These are phyloP conservation scores for Podabrus alpinus DNA, from an alignment of 2,888 invertebrate genomes.

Conservation along the genomic window DNA sequence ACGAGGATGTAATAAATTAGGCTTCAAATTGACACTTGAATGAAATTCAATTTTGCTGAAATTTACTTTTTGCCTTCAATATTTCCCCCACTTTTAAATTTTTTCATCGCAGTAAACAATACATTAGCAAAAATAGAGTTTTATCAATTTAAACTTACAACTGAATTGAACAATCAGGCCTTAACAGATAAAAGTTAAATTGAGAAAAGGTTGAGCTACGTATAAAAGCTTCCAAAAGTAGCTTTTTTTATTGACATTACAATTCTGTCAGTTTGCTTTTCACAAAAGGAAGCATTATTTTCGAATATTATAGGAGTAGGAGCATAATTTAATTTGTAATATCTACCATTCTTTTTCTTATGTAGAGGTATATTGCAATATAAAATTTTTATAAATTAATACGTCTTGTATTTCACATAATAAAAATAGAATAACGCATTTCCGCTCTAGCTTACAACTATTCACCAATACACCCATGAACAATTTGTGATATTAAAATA, in stretches of 20 bases:
- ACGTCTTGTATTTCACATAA: too few species aligned
- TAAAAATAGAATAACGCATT: too few species aligned
- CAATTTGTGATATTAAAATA: too few species aligned
- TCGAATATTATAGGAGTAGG: background rate
- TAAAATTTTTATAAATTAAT: too few species aligned
- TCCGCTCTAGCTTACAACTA: too few species aligned
- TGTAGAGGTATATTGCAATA: too few species aligned
- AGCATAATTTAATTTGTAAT: background rate
- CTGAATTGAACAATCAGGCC: background rate
- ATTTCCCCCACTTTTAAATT: background rate
- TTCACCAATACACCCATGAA: too few species aligned
- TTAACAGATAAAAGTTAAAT: background rate
- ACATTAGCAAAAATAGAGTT: background rate
- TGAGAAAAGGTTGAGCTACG: background rate
- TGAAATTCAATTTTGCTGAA: background rate
- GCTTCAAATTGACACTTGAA: background rate
- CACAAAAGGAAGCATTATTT: background rate
- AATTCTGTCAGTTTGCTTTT: background rate
- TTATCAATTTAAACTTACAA: background rate
- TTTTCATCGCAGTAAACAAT: background rate
- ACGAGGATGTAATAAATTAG: background rate
- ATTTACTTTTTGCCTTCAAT: background rate
- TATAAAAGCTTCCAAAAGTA: background rate
- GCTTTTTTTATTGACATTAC: background rate
- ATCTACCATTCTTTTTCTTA: background rate